phyloP scores from a whole-genome alignment of 2,888 invertebrate genomes.

The Dicyrtoma fusca region DNA sequence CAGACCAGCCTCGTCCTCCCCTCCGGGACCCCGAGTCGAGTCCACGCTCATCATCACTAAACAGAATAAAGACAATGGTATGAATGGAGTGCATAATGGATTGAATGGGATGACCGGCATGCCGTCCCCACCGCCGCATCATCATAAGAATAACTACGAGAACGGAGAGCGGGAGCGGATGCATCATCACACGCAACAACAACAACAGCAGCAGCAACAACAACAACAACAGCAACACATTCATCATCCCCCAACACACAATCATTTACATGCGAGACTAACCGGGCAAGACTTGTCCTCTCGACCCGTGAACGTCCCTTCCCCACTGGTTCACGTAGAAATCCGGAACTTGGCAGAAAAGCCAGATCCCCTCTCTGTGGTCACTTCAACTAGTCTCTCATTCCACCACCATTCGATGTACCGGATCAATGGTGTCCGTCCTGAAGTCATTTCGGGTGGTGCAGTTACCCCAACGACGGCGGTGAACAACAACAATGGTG shows the following conservation, averaged over 20 bases:
- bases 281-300: conserved; percentile 37
- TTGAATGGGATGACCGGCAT: conserved; percentile 32
- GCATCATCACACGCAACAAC: conserved; percentile 20
- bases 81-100: conserved; percentile 16
- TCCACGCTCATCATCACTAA: conserved; percentile 52
- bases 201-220: conserved; percentile 22
- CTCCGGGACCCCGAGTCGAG: conserved; percentile 39
- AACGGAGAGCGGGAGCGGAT: conserved; percentile 19
- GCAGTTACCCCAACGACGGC: conserved; percentile 49
- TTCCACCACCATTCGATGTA: conserved; percentile 56
- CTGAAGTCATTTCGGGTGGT: conserved; percentile 75
- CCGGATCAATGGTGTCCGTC: conserved; percentile 76
- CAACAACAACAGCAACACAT: conserved; percentile 40
- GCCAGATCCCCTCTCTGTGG: conserved; percentile 51
- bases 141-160: conserved; percentile 28
- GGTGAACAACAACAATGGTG: conserved; percentile 21
- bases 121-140: conserved; percentile 44
- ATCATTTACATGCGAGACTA: conserved; percentile 52
- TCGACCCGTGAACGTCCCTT: conserved; percentile 35
- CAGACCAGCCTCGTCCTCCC: conserved; percentile 40
- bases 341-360: conserved; percentile 38
- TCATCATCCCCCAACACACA: conserved; percentile 23
- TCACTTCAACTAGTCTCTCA: conserved; percentile 57
- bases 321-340: conserved; percentile 37
- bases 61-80: conserved; percentile 30